A percentile compares a stretch with the other conserved stretches of the same genome.
Evolutionary conservation across 2,888 invertebrate genomes (phyloP).

Genomic region (Gonocerus acuteangulatus): DNA sequence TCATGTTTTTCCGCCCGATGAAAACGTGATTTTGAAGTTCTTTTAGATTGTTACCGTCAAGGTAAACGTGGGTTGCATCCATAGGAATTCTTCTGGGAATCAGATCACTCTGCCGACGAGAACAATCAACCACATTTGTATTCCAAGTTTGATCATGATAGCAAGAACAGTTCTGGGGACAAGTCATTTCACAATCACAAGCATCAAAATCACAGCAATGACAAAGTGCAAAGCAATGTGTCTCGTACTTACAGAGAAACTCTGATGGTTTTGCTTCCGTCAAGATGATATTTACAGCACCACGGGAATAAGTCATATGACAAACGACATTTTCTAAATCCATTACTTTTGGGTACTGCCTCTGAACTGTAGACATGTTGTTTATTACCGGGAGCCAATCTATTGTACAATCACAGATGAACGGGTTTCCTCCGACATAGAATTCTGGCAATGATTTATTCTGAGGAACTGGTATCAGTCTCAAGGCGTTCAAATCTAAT

Average conservation of each 20-base stretch:
- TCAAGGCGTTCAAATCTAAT: conserved; percentile 71
- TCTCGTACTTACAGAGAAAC: conserved; percentile 85
- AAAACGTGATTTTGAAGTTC: conserved; percentile 80
- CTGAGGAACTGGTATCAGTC: conserved; percentile 63
- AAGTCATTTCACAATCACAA: conserved; percentile 95
- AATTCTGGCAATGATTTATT: conserved; percentile 76
- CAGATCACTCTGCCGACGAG: conserved; percentile 65
- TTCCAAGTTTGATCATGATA: conserved; percentile 91
- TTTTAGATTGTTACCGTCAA: conserved; percentile 82
- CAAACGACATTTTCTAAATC: conserved; percentile 84
- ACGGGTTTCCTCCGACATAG: conserved; percentile 86
- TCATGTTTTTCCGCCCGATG: conserved; percentile 82
- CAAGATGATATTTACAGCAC: conserved; percentile 68
- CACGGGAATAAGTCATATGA: conserved; percentile 74
- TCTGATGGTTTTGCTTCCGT: conserved; percentile 70
- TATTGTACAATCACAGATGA: conserved; percentile 91
- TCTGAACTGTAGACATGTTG: conserved; percentile 62
- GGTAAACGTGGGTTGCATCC: conserved; percentile 87
- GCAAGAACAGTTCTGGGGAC: conserved; percentile 87
- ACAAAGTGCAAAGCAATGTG: conserved; percentile 88
- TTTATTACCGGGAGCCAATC: conserved; percentile 89
- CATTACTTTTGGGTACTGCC: conserved; percentile 80
- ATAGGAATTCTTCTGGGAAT: conserved; percentile 83
- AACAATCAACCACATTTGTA: conserved; percentile 86
- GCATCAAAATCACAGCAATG: conserved; percentile 94